Evolutionary conservation across 2,888 invertebrate species (phyloP).

Genomic region (Leucoma salicis): DNA sequence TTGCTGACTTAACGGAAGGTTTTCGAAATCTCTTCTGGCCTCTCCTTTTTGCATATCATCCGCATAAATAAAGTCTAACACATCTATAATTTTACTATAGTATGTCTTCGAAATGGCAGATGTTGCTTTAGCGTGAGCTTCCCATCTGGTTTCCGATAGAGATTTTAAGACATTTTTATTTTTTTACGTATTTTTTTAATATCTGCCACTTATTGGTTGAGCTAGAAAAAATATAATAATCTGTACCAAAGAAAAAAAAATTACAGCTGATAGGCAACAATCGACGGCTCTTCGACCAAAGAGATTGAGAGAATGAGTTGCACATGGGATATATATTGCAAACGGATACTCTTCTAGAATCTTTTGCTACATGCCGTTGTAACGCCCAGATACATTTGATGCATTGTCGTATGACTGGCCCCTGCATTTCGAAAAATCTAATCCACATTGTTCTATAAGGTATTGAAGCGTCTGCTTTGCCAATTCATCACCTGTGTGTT

Average conservation of each 20-base stretch:
- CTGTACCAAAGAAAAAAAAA: not conserved
- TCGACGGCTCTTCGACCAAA: conserved; percentile 1
- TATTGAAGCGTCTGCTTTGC: conserved; percentile 5
- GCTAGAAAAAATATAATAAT: not conserved
- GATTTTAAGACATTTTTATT: not conserved
- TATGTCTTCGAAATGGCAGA: conserved; percentile 6
- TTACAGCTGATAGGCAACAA: not conserved
- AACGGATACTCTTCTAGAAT: conserved; percentile 9
- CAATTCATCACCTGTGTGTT: conserved; percentile 7
- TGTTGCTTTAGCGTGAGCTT: too few species aligned
- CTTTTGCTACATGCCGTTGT: conserved; percentile 9
- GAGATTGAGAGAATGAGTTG: too few species aligned
- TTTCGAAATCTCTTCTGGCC: conserved; percentile 5
- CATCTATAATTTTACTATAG: conserved; percentile 8
- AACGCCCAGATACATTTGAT: too few species aligned
- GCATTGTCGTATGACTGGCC: conserved; percentile 14
- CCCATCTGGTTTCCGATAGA: not conserved
- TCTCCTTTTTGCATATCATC: too few species aligned
- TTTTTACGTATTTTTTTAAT: not conserved
- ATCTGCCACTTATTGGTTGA: not conserved
- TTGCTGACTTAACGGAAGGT: conserved; percentile 6
- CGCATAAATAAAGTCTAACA: conserved; percentile 6
- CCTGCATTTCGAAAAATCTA: conserved; percentile 10
- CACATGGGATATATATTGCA: too few species aligned
- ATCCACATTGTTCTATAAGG: conserved; percentile 3